A percentile compares a stretch with the other conserved stretches of the same genome.
phyloP scores from a whole-genome alignment of 2,888 invertebrate species.

The Tinea trinotella region DNA sequence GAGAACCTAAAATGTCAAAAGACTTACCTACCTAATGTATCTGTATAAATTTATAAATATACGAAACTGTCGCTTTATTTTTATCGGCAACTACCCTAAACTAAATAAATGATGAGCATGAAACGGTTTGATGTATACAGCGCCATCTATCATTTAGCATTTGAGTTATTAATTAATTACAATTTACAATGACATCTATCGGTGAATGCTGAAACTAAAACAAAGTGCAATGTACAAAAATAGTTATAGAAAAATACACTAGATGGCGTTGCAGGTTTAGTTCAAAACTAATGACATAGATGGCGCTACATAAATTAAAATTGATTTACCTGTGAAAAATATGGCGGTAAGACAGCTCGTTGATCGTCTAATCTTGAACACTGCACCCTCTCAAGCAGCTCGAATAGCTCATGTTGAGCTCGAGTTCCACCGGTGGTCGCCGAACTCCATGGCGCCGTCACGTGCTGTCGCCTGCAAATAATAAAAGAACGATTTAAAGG shows the following conservation, averaged over 20 bases:
- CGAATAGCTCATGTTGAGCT: slow-evolving; percentile 87
- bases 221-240: background rate
- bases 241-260: background rate
- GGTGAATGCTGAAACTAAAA: background rate
- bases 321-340: slow-evolving; percentile 85
- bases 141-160: background rate
- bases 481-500: background rate
- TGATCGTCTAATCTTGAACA: slow-evolving; percentile 97
- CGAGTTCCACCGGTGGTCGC: slow-evolving; percentile 65
- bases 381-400: slow-evolving; percentile 94
- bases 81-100: no score
- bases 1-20: no score
- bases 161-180: background rate
- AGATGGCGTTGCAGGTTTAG: background rate
- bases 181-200: background rate
- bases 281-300: background rate
- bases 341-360: slow-evolving; percentile 94
- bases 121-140: background rate
- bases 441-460: slow-evolving; percentile 69
- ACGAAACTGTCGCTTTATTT: no score
- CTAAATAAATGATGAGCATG: no score
- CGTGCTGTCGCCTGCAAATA: slow-evolving; percentile 77
- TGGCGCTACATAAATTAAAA: background rate
- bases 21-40: no score
- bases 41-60: no score